Percentiles rank a stretch among this genome's conserved stretches.
These are phyloP conservation scores for Zaprionus ghesquierei DNA, from an alignment of 1,140 invertebrate species.

Conservation along the genomic window DNA sequence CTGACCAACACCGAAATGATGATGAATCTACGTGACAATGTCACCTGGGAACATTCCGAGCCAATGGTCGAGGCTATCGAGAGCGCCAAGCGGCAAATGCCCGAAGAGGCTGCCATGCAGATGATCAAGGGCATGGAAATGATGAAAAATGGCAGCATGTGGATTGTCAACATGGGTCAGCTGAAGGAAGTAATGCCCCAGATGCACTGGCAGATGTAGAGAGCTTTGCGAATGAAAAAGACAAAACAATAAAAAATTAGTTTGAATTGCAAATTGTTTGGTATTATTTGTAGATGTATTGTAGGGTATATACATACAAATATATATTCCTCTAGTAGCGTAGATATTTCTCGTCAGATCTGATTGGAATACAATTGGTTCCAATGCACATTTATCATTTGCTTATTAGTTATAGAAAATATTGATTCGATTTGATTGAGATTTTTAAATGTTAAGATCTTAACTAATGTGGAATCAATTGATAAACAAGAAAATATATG, in stretches of 20 bases:
- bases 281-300: not conserved
- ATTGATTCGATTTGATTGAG: not conserved
- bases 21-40: slow-evolving; percentile 72
- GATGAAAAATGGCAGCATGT: slow-evolving; percentile 75
- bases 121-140: slow-evolving; percentile 71
- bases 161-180: slow-evolving; percentile 64
- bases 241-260: not conserved
- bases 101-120: slow-evolving; percentile 66
- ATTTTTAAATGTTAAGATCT: too few relatives aligned
- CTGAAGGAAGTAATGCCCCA: slow-evolving; percentile 65
- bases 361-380: not conserved
- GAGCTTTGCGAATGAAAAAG: not conserved
- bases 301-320: too few relatives aligned
- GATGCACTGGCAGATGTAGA: slow-evolving; percentile 71
- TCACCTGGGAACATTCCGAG: slow-evolving; percentile 64
- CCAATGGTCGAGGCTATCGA: slow-evolving; percentile 63
- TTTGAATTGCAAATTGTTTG: not conserved
- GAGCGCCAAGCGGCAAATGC: slow-evolving; percentile 69
- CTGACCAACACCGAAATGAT: slow-evolving; percentile 69
- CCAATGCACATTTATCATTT: not conserved
- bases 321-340: not conserved
- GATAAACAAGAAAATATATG: too few relatives aligned
- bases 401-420: not conserved
- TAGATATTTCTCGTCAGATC: not conserved
- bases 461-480: too few relatives aligned